Base-by-base conservation (phyloP, 2,888 invertebrate species). In the Idaea aversata region DNA sequence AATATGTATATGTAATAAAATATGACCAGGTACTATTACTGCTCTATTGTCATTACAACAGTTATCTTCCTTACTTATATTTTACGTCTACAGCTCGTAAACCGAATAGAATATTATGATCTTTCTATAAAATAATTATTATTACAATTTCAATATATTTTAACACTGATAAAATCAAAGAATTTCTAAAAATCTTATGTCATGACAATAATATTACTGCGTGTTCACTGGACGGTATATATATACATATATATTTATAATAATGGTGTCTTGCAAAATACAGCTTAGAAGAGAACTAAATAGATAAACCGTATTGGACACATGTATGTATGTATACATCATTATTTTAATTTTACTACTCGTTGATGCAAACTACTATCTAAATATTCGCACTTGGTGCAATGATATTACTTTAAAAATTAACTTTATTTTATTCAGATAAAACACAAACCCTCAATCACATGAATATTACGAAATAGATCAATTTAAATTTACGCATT, bases 191-290 rank as follows among this genome's bases (percentile, higher is more conserved):
- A 66, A 61, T 34, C 64, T 71, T 74, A 77, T 79, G 76, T 78
- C 73, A 80, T 79, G 78, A 77, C 75, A 74, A 77, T 79, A 79
- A 75, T 75, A 76, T 80, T 73, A 80, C 72, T 77, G 77, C 79
- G 77, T 82, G 80, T 83, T 89, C 86, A 91, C 90, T 92, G 91
- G 91, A 92, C 91, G 91, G 91, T 91, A 85, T 90, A 83, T 78
- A 87, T 81, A 88, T 25, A 25, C 25, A 25, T 25, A 25, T 25
- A 25, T 25, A 25, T 25, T 25, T 25, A 82, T 87, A 86, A 84
- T 83, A 77, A 82, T 82, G 83, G 86, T 88, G 88, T 84, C 80
- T 77, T 79, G 76, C 77, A 77, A 79, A 77, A 77, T 76, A 83
- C 77, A 82, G 77, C 79, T 76, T 78, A 79, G 70, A 72, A 76